Percentiles rank a stretch among this genome's conserved stretches.
These are phyloP conservation scores for Bombus waltoni DNA, from an alignment of 1,140 invertebrate genomes.

Conservation along the genomic window DNA sequence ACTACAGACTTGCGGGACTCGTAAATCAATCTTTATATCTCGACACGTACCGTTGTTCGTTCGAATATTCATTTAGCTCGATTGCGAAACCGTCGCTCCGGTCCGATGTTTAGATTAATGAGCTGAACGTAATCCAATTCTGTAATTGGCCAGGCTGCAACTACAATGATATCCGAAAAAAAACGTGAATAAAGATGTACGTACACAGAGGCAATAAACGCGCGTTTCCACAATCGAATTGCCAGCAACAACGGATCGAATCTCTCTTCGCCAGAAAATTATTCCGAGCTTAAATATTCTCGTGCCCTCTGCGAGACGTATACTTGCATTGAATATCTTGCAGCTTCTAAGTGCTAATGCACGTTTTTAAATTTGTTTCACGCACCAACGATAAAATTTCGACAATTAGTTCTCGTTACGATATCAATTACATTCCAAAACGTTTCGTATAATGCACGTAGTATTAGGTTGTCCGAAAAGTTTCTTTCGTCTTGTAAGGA, in stretches of 20 bases:
- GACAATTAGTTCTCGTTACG: too few species aligned
- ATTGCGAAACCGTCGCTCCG: constrained; percentile 26
- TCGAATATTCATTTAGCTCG: constrained; percentile 48
- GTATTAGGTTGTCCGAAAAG: too few species aligned
- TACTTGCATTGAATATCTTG: too few species aligned
- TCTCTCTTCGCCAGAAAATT: background rate
- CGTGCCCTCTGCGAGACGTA: too few species aligned
- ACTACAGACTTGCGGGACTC: constrained; percentile 12
- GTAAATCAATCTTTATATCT: constrained; percentile 67
- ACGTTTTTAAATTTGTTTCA: too few species aligned
- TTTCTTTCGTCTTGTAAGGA: too few species aligned
- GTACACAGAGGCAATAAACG: constrained; percentile 14
- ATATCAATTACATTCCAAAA: too few species aligned
- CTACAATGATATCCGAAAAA: constrained; percentile 40
- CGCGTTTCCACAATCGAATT: background rate
- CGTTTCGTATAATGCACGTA: too few species aligned
- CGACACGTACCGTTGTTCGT: background rate
- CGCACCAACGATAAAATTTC: too few species aligned
- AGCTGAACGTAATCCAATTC: constrained; percentile 39
- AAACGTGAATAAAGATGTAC: constrained; percentile 31
- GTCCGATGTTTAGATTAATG: constrained; percentile 52
- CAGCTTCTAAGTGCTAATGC: too few species aligned
- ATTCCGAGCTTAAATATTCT: too few species aligned
- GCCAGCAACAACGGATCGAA: background rate
- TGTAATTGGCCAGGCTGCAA: constrained; percentile 37